Evolutionary conservation across 1,140 invertebrate species (phyloP), one percentile per base, ranked within the genome.

Genomic region (Drosophila nasuta): DNA sequence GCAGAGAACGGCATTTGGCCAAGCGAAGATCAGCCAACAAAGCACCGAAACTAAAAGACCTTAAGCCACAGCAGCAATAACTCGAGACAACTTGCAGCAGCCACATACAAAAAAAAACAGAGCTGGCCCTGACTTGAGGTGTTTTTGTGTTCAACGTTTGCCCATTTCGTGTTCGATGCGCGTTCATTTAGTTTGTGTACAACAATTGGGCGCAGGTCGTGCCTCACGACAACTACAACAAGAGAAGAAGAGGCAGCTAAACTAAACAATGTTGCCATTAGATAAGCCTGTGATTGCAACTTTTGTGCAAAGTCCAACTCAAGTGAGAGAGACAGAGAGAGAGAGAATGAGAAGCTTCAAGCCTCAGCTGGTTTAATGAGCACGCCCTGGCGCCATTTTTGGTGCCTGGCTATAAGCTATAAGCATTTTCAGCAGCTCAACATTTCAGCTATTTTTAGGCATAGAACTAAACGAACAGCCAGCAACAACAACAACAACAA

Each of bases 181-280:
- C 83, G 79, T 88, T 88, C 83, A 83, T 88, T 88, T 86, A 88
- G 74, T 77, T 82, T 82, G 63, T 62, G 79, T 76, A 87, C 82
- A 88, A 88, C 83, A 88, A 88, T 88, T 88, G 83, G 83, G 80
- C 83, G 76, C 82, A 88, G 85, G 85, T 89, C 85, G 85, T 89
- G 85, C 82, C 68, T 77, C 85, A 88, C 85, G 83, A 88, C 85
- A 83, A 62, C 64, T 48, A 57, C 75, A 77, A 28, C 69, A 63
- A 71, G 52, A 49, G 49, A 59, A 75, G 51, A 8, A 60, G 49
- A 79, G 75, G 52, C 71, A 65, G 43, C 74, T 25, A 77, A 67
- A 10, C 43, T 35, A 43, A 81, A 85, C 66, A 82, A 73, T 76
- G 63, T 67, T 67, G 71, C 80, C 81, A 88, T 88, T 88, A 88